phyloP scores from a whole-genome alignment of 2,888 invertebrate species.

The Eupithecia centaureata region DNA sequence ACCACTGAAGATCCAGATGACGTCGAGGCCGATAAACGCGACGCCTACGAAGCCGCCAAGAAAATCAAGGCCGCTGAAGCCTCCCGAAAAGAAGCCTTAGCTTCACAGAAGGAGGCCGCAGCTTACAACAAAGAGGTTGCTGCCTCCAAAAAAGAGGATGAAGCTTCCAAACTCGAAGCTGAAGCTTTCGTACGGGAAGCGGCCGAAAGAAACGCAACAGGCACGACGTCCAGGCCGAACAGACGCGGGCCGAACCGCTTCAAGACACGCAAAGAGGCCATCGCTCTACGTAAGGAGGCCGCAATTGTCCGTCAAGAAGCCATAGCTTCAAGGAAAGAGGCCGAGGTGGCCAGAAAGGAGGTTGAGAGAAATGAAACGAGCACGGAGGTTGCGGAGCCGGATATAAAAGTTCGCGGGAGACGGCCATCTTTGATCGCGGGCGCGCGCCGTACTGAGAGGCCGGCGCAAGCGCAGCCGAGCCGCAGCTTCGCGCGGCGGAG shows the following conservation, averaged over 20 bases:
- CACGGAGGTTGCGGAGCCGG: slow-evolving; percentile 34
- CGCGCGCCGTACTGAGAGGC: slow-evolving; percentile 70
- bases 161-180: slow-evolving; percentile 31
- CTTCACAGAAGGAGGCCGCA: slow-evolving; percentile 32
- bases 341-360: slow-evolving; percentile 48
- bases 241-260: slow-evolving; percentile 27
- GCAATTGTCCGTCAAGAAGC: slow-evolving; percentile 22
- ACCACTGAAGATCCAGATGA: slow-evolving; percentile 46
- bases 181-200: slow-evolving; percentile 31
- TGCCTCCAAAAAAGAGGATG: slow-evolving; percentile 29
- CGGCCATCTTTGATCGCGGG: slow-evolving; percentile 66
- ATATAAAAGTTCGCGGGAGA: slow-evolving; percentile 49
- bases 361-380: slow-evolving; percentile 55
- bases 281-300: slow-evolving; percentile 26
- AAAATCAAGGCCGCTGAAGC: slow-evolving; percentile 51
- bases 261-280: slow-evolving; percentile 31
- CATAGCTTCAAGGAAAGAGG: slow-evolving; percentile 46
- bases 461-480: slow-evolving; percentile 45
- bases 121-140: slow-evolving; percentile 41
- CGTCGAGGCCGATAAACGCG: slow-evolving; percentile 44
- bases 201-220: slow-evolving; percentile 29
- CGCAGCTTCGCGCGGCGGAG: slow-evolving; percentile 71
- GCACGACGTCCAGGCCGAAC: slow-evolving; percentile 27
- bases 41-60: slow-evolving; percentile 44
- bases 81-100: slow-evolving; percentile 49